Evolutionary conservation across 2,113 vertebrate genomes (phyloP).

Genomic region (Petrocephalus microphthalmus): DNA sequence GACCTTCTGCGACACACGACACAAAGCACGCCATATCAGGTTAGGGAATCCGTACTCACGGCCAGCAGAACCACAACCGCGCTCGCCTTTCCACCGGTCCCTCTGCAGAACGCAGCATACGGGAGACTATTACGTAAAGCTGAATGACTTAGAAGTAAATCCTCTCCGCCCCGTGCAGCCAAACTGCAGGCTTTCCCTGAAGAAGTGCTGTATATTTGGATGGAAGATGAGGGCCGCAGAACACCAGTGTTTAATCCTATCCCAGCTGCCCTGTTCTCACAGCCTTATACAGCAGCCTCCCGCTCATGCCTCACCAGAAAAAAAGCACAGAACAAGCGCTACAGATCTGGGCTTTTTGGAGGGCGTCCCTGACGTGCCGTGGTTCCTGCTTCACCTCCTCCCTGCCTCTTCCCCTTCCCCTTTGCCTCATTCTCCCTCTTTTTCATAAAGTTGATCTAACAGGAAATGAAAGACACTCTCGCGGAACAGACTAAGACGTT

Average conservation of each 20-base stretch:
- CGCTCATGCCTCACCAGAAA: slow-evolving; percentile 27
- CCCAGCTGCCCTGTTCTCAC: slow-evolving; percentile 33
- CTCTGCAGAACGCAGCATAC: slow-evolving; percentile 44
- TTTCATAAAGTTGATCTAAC: not conserved
- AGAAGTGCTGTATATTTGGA: slow-evolving; percentile 36
- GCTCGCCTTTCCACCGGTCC: slow-evolving; percentile 40
- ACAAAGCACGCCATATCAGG: not conserved
- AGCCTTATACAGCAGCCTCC: slow-evolving; percentile 23
- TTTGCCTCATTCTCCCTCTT: not conserved
- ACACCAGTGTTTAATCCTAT: slow-evolving; percentile 55
- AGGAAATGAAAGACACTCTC: not conserved
- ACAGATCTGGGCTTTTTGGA: slow-evolving; percentile 11
- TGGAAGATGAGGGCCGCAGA: slow-evolving; percentile 43
- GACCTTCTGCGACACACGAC: not conserved
- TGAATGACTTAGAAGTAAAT: slow-evolving; percentile 60
- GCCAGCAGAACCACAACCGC: slow-evolving; percentile 25
- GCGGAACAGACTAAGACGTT: not conserved
- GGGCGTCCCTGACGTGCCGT: not conserved
- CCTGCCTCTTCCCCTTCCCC: not conserved
- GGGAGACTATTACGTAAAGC: slow-evolving; percentile 51
- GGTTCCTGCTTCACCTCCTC: not conserved
- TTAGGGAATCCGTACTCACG: slow-evolving; percentile 29
- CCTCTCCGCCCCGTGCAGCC: slow-evolving; percentile 47
- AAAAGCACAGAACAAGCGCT: slow-evolving; percentile 17
- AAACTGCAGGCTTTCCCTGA: slow-evolving; percentile 33